Base-by-base conservation (phyloP, 37 sponge, comb jelly and placozoan species). In the Eunapius fragilis region DNA sequence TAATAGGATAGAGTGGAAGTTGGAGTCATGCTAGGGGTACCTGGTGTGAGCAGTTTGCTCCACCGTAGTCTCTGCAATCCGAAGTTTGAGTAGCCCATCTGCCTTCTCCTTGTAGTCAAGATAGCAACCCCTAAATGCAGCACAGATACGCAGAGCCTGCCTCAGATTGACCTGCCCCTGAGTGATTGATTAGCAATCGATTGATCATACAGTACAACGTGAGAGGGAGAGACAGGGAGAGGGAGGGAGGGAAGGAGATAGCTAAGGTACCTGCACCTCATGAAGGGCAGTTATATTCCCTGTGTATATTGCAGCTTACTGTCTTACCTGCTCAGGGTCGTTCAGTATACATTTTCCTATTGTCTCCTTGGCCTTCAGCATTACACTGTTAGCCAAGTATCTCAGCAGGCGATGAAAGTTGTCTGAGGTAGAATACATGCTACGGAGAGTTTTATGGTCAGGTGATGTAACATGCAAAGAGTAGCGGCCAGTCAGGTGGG, bases 101-200 rank as follows among this genome's bases (percentile, higher is more conserved):
- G 80, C 80, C 77, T 88, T 86, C 74, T 91, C 88, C 68, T 84
- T 83, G 74, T 86, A 87, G 84, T 97, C 98, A 23, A 97, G 81
- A 67, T 95, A 97, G 35, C 85, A 90, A 0, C 97, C 97, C 38
- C 98, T 70, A 79, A 95, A 97, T 33, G 89, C 79, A 49, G 98
- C 95, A 85, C 98, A 97, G 24, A 95, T 84, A 9, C 86, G 91
- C 71, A 97, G 85, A 68, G 96, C 96, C 26, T 75, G 76, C 73
- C 87, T 95, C 47, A 97, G 33, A 67, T 79, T 28, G 31, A 33
- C 67, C 32, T 84, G 70, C 49, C 81, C 76, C 87, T 89, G 83
- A 41, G 23, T 6, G 2, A 45, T 68, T 34, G 13, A n/a, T 30
- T 35, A 33, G 28, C 34, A 67, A n/a, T 73, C 13, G 30, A 73